These are phyloP conservation scores for Synodontis membranacea DNA, from an alignment of 2,113 vertebrate species.

Conservation along the genomic window DNA sequence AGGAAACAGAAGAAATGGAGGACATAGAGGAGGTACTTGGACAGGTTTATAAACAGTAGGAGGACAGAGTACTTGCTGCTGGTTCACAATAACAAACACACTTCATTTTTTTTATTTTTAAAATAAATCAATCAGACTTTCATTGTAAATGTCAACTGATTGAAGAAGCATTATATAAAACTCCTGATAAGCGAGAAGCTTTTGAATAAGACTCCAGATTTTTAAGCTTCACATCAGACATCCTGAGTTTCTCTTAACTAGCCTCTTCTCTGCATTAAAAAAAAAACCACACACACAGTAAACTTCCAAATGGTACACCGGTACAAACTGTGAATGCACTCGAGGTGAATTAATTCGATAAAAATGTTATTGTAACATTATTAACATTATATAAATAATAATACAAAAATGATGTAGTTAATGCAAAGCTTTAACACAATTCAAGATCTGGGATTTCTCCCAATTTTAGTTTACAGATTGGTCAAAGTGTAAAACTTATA, in stretches of 20 bases:
- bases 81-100: background rate
- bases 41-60: background rate
- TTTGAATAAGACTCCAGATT: background rate
- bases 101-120: background rate
- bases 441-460: background rate
- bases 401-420: background rate
- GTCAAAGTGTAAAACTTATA: background rate
- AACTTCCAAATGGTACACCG: background rate
- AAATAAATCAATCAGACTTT: background rate
- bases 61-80: background rate
- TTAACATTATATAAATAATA: background rate
- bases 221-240: background rate
- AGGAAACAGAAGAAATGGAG: constrained; percentile 22
- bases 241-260: background rate
- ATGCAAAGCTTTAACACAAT: background rate
- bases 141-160: background rate
- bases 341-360: no score
- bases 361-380: no score
- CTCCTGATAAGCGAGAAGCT: background rate
- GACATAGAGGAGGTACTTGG: constrained; percentile 49
- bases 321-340: background rate
- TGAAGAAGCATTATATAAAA: background rate
- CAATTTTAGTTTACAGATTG: background rate
- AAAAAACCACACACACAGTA: background rate
- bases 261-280: background rate